Percentiles rank a stretch among this genome's conserved stretches.
Evolutionary conservation across 2,113 vertebrate genomes (phyloP).

Genomic region (Archocentrus centrarchus): DNA sequence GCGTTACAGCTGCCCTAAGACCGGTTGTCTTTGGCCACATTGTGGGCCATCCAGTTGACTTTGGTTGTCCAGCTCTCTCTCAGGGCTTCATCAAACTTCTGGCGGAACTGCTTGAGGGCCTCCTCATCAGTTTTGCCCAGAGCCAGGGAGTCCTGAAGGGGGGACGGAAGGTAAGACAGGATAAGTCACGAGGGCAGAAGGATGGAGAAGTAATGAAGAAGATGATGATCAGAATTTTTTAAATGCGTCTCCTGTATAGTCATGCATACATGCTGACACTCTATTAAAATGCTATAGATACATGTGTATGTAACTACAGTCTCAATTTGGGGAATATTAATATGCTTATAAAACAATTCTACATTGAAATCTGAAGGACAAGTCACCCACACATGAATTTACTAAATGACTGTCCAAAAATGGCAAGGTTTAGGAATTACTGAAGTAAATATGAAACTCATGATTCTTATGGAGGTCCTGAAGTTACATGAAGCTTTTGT

Average conservation of each 20-base stretch:
- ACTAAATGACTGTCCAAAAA: background rate
- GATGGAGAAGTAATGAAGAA: background rate
- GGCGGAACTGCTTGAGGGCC: conserved; percentile 96
- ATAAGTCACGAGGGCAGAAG: background rate
- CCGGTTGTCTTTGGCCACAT: conserved; percentile 96
- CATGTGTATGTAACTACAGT: fast-evolving
- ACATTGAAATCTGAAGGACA: background rate
- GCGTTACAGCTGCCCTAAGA: conserved; percentile 80
- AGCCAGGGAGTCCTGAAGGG: conserved; percentile 90
- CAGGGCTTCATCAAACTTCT: conserved; percentile 98
- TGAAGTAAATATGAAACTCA: background rate
- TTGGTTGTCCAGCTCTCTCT: conserved; percentile 99
- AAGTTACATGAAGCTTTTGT: background rate
- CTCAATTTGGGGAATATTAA: background rate
- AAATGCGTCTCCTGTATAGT: no score
- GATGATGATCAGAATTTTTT: background rate
- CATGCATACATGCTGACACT: background rate
- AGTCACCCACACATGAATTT: background rate
- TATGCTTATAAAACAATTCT: background rate
- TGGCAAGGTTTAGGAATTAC: background rate
- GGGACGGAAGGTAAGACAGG: background rate
- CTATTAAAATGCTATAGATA: background rate
- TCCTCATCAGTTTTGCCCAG: conserved; percentile 97
- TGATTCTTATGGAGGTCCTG: background rate
- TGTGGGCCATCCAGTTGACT: conserved; percentile 99